Conservation (phyloP, 1,140 invertebrate species). For the Nixonia krombeini region DNA sequence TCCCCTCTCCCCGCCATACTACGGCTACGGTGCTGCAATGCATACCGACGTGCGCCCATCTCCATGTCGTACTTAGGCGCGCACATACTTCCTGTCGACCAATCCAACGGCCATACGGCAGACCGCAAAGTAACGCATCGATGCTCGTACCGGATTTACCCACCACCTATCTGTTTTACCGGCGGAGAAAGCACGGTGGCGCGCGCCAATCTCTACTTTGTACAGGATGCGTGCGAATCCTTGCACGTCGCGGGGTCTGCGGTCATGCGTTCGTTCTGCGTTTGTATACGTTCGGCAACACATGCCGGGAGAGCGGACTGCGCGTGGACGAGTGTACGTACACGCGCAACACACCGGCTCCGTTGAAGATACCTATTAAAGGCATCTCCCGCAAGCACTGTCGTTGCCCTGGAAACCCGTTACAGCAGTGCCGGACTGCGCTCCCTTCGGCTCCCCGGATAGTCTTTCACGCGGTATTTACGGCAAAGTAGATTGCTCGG, state of each 20-base stretch:
- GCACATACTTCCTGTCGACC: conserved; percentile 3
- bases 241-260: conserved; percentile 21
- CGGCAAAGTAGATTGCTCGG: too few relatives aligned
- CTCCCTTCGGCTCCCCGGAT: too few relatives aligned
- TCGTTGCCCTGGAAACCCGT: conserved; percentile 66
- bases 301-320: conserved; percentile 11
- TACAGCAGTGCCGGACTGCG: conserved; percentile 21
- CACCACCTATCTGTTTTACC: conserved; percentile 38
- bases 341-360: conserved; percentile 15
- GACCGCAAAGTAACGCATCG: conserved; percentile 36
- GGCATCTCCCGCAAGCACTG: conserved; percentile 59
- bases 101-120: conserved; percentile 12
- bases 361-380: conserved; percentile 67
- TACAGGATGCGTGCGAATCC: not conserved
- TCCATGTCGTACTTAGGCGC: conserved; percentile 23
- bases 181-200: conserved; percentile 21
- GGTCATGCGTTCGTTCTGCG: conserved; percentile 17
- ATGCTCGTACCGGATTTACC: conserved; percentile 32
- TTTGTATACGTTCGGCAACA: conserved; percentile 15
- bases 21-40: conserved; percentile 34
- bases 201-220: conserved; percentile 20
- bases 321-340: conserved; percentile 25
- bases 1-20: conserved; percentile 10
- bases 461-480: too few relatives aligned
- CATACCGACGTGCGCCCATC: conserved; percentile 47